A percentile compares a stretch with the other conserved stretches of the same genome.
Conservation (phyloP, 2,113 vertebrate genomes). For the Chloebia gouldiae region DNA sequence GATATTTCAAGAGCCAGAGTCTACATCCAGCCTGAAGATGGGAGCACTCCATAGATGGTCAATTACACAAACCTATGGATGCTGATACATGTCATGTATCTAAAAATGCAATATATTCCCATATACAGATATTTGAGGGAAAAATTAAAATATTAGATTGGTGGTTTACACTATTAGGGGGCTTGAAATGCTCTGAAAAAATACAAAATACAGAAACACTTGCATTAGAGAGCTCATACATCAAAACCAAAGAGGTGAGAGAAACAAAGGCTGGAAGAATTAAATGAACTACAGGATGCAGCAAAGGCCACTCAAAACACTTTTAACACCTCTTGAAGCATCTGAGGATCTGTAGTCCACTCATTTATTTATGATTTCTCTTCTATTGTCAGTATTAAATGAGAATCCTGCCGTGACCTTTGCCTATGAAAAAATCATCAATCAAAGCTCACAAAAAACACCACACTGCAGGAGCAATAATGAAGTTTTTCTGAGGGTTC, state of each 20-base stretch:
- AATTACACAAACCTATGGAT: neutral
- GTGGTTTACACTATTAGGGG: neutral
- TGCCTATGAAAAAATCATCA: neutral
- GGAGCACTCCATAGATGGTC: accelerated
- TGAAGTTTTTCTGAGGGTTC: neutral
- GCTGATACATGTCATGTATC: neutral
- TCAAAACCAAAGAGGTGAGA: neutral
- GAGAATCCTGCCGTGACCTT: neutral
- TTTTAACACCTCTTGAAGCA: neutral
- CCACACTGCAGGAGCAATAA: neutral
- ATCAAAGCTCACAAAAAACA: neutral
- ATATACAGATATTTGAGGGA: neutral
- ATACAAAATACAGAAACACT: accelerated
- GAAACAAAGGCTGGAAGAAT: neutral
- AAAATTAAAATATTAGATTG: neutral
- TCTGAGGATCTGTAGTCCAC: neutral
- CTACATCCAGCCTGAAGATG: neutral
- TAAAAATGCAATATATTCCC: neutral
- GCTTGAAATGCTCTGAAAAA: neutral
- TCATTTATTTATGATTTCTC: neutral
- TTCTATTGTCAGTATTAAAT: neutral
- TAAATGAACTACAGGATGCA: neutral
- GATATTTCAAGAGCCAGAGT: neutral
- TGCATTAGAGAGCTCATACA: neutral
- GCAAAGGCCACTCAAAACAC: neutral